These are phyloP conservation scores for Aegypius monachus DNA, from an alignment of 2,113 vertebrate species.

Conservation along the genomic window DNA sequence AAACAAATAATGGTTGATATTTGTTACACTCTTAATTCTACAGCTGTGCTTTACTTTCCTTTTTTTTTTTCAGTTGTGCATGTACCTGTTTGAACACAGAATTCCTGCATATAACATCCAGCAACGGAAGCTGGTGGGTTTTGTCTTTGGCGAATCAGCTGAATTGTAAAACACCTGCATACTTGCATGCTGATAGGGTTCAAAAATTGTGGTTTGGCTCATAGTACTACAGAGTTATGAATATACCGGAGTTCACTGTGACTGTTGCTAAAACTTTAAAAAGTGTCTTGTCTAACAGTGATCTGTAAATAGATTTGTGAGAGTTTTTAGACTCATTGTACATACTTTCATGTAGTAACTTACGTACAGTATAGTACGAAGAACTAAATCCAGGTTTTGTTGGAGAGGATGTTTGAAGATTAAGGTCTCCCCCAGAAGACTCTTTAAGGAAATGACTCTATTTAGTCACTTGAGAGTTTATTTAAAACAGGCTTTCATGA, in stretches of 20 bases:
- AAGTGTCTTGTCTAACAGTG: background rate
- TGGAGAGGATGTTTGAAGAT: background rate
- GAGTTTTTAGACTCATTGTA: background rate
- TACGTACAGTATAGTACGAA: fast-evolving
- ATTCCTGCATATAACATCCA: conserved; percentile 32
- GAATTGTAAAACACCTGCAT: background rate
- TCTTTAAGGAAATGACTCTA: background rate
- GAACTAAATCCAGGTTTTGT: background rate
- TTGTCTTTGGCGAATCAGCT: background rate
- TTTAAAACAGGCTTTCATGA: conserved; percentile 17
- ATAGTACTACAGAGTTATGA: background rate
- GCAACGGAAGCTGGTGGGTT: conserved; percentile 35
- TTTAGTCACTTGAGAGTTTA: background rate
- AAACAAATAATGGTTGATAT: background rate
- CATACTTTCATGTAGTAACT: background rate
- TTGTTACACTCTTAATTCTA: background rate
- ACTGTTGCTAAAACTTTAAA: background rate
- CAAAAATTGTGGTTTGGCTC: background rate
- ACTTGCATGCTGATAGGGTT: background rate
- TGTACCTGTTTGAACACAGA: conserved; percentile 48
- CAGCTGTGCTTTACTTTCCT: background rate
- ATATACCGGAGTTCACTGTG: background rate
- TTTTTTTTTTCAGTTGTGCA: background rate
- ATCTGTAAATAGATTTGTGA: background rate
- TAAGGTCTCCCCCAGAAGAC: background rate